phyloP scores from a whole-genome alignment of 35 echinoderm and acorn worm genomes.

The Chiridota heheva region DNA sequence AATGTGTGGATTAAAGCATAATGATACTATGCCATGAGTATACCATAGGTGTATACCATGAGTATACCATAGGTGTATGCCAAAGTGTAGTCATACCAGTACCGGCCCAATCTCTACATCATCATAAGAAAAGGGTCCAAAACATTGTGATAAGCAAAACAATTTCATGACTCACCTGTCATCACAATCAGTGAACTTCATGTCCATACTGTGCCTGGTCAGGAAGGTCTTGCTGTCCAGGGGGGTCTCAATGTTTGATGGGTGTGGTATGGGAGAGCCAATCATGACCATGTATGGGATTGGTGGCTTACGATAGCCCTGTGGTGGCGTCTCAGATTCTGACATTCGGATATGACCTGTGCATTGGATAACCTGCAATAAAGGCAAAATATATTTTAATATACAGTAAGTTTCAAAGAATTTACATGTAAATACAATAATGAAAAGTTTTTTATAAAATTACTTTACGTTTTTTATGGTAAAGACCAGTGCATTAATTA shows the following conservation, averaged over 20 bases:
- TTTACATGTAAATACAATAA: not conserved
- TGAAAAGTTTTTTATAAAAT: too few relatives aligned
- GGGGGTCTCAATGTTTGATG: conserved; percentile 95
- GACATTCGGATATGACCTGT: conserved; percentile 68
- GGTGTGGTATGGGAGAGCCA: conserved; percentile 86
- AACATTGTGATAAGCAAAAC: too few relatives aligned
- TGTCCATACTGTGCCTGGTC: conserved; percentile 97
- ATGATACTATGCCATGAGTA: too few relatives aligned
- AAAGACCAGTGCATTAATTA: too few relatives aligned
- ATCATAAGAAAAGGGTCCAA: too few relatives aligned
- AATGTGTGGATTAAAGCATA: too few relatives aligned
- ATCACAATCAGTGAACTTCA: conserved; percentile 99
- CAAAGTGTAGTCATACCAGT: too few relatives aligned
- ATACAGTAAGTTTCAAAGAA: not conserved
- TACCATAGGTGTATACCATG: too few relatives aligned
- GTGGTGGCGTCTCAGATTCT: conserved; percentile 41
- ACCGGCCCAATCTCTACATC: too few relatives aligned
- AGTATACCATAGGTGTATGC: too few relatives aligned
- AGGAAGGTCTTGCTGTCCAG: conserved; percentile 90
- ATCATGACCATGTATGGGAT: conserved; percentile 67
- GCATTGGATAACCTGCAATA: conserved; percentile 79
- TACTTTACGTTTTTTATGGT: too few relatives aligned
- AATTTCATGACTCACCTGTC: conserved; percentile 90
- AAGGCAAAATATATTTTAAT: too few relatives aligned
- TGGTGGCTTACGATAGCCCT: conserved; percentile 54